Evolutionary conservation across 2,113 vertebrate species (phyloP).

Genomic region (Pteropus alecto): DNA sequence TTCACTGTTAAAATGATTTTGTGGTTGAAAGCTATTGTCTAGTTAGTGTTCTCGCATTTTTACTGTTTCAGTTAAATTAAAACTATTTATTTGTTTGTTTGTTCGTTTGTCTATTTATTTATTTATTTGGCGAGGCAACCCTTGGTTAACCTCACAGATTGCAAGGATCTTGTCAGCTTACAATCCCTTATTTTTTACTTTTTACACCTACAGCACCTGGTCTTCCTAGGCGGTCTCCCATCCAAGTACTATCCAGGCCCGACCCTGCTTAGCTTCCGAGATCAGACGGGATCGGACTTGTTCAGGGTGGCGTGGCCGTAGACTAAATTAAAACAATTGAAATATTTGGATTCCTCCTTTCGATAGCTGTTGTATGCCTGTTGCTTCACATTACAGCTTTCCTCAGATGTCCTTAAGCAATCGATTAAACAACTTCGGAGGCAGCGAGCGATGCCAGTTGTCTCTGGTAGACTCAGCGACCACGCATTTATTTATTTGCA

Average conservation of each 20-base stretch:
- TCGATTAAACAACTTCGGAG: background rate
- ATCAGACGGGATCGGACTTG: too few relatives aligned
- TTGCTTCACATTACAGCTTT: fast-evolving
- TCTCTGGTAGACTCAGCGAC: background rate
- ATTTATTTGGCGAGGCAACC: too few relatives aligned
- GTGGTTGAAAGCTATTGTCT: background rate
- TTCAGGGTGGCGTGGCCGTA: too few relatives aligned
- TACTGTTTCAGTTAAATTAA: background rate
- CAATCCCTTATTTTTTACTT: too few relatives aligned
- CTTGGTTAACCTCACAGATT: too few relatives aligned
- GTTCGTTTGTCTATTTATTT: too few relatives aligned
- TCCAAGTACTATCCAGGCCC: too few relatives aligned
- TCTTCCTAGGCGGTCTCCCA: too few relatives aligned
- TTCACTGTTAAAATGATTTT: background rate
- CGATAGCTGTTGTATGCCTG: background rate
- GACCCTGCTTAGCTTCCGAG: too few relatives aligned
- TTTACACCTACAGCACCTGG: too few relatives aligned
- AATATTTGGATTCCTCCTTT: background rate
- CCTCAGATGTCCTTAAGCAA: background rate
- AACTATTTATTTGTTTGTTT: too few relatives aligned
- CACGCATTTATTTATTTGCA: background rate
- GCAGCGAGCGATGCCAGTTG: fast-evolving
- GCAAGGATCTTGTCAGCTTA: too few relatives aligned
- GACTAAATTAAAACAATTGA: background rate
- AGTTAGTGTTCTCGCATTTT: background rate